These are phyloP conservation scores for Petroica traversi DNA, from an alignment of 2,113 vertebrate species.

Conservation along the genomic window DNA sequence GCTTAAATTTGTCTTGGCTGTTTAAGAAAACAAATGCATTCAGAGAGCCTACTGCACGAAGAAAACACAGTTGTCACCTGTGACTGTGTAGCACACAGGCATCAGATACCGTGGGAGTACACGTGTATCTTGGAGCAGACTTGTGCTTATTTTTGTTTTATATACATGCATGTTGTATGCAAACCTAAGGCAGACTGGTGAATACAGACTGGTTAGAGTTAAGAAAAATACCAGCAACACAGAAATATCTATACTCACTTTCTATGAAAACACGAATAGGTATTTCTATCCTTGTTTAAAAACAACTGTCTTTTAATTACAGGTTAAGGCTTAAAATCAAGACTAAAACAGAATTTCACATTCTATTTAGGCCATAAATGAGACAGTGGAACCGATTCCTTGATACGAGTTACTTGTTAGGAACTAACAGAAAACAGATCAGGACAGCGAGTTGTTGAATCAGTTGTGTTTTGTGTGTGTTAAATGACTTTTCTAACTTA, in stretches of 20 bases:
- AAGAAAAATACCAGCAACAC: not conserved
- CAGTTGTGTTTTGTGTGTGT: not conserved
- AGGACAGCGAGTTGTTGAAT: not conserved
- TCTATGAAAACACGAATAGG: not conserved
- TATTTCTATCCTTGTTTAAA: not conserved
- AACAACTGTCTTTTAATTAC: not conserved
- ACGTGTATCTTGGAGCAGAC: not conserved
- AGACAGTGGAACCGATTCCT: not conserved
- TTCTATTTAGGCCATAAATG: not conserved
- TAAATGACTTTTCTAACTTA: not conserved
- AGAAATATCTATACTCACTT: not conserved
- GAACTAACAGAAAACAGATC: not conserved
- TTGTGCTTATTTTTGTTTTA: not conserved
- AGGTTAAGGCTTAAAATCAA: not conserved
- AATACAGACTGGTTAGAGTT: not conserved
- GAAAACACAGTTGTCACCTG: not conserved
- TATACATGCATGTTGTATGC: not conserved
- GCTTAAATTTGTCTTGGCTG: not conserved
- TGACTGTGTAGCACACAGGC: not conserved
- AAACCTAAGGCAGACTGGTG: not conserved
- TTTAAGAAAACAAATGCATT: not conserved
- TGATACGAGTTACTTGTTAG: not conserved
- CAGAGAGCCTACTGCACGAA: not conserved
- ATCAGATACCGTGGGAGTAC: not conserved
- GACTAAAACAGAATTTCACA: not conserved